These are phyloP conservation scores for Erethizon dorsatum DNA, from an alignment of 2,797 vertebrate genomes.

Conservation along the genomic window DNA sequence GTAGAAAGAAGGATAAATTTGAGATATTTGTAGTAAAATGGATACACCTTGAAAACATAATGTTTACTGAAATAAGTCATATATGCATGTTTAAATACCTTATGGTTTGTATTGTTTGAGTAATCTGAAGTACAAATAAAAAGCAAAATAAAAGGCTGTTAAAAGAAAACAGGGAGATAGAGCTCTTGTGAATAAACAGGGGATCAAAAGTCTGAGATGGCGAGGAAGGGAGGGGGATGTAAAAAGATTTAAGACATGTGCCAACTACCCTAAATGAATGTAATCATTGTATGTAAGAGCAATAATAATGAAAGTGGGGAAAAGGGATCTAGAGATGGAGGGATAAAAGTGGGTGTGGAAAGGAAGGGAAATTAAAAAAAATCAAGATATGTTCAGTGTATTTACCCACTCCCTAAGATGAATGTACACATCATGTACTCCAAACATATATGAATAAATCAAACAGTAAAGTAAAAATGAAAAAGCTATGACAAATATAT, in stretches of 20 bases:
- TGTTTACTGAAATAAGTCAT: not conserved
- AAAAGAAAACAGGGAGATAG: not conserved
- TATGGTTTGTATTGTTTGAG: not conserved
- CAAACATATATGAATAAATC: not conserved
- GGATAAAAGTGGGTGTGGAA: not conserved
- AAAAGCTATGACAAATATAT: not conserved
- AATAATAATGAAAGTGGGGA: not conserved
- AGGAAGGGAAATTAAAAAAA: not conserved
- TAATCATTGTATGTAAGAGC: not conserved
- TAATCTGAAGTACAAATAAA: not conserved
- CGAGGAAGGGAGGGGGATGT: not conserved
- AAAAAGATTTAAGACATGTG: not conserved
- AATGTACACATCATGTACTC: not conserved
- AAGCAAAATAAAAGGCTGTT: not conserved
- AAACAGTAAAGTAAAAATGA: not conserved
- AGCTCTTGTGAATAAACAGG: not conserved
- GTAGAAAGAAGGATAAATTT: not conserved
- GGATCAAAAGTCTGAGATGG: not conserved
- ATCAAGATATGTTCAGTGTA: not conserved
- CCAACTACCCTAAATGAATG: not conserved
- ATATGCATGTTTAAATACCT: not conserved
- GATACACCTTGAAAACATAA: not conserved
- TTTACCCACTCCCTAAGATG: not conserved
- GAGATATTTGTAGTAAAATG: not conserved
- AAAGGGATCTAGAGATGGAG: not conserved